phyloP scores from a whole-genome alignment of 2,797 vertebrate species.

The Sebastolobus alascanus region DNA sequence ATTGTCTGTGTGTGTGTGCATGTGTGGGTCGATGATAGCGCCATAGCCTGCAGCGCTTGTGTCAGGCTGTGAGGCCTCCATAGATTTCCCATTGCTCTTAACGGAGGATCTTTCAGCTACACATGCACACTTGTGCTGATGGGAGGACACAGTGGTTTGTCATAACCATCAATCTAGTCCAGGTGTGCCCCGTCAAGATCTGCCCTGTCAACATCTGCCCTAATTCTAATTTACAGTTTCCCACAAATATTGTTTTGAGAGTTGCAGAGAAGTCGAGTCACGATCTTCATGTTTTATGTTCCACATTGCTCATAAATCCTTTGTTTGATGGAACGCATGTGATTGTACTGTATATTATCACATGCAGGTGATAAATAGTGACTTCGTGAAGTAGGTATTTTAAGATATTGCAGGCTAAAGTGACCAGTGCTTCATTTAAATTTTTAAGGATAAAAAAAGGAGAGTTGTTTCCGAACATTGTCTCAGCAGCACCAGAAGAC shows the following conservation, averaged over 20 bases:
- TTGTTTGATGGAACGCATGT: neutral
- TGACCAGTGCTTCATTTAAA: neutral
- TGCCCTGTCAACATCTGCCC: constrained; percentile 25
- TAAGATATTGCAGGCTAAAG: neutral
- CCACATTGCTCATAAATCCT: neutral
- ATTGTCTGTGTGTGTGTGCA: constrained; percentile 45
- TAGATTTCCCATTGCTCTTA: constrained; percentile 36
- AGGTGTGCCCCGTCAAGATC: constrained; percentile 54
- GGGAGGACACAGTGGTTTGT: constrained; percentile 25
- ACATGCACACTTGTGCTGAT: constrained; percentile 31
- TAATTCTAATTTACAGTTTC: constrained; percentile 12
- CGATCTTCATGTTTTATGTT: neutral
- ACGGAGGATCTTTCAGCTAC: constrained; percentile 50
- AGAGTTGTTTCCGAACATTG: neutral
- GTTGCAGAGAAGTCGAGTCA: neutral
- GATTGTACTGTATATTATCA: neutral
- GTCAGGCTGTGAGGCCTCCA: constrained; percentile 41
- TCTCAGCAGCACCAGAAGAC: too few relatives aligned
- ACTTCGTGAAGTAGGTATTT: neutral
- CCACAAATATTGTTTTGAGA: constrained; percentile 8
- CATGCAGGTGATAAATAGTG: neutral
- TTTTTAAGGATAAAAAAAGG: neutral
- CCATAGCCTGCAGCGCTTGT: constrained; percentile 52
- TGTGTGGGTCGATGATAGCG: constrained; percentile 33
- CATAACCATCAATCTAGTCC: constrained; percentile 46